These are phyloP conservation scores for Nothura maculosa DNA, from an alignment of 2,797 vertebrate species.

Conservation along the genomic window DNA sequence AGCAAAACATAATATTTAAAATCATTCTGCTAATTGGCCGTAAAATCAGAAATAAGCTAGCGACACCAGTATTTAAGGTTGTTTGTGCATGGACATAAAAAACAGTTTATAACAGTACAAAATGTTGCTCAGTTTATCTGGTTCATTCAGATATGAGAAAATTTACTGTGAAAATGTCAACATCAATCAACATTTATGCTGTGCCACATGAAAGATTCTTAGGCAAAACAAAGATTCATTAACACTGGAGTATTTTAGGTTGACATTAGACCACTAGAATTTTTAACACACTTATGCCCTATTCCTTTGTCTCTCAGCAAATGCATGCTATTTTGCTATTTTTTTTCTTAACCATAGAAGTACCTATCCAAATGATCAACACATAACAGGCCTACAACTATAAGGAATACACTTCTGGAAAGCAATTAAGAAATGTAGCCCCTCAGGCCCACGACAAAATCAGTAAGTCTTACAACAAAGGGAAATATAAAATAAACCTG, in stretches of 20 bases:
- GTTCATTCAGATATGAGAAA: not conserved
- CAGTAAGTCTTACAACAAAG: not conserved
- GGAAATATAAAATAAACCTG: constrained; percentile 82
- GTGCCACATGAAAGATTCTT: not conserved
- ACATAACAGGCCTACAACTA: not conserved
- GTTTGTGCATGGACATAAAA: not conserved
- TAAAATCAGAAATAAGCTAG: not conserved
- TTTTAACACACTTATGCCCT: not conserved
- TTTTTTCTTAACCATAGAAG: not conserved
- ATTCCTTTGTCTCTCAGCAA: not conserved
- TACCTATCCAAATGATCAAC: not conserved
- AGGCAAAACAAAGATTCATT: not conserved
- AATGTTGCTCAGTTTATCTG: not conserved
- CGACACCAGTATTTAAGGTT: not conserved
- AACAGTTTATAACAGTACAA: not conserved
- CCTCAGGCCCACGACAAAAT: not conserved
- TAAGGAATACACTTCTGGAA: not conserved
- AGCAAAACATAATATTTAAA: not conserved
- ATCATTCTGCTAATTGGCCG: not conserved
- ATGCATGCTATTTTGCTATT: not conserved
- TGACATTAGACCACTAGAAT: not conserved
- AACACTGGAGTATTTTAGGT: not conserved
- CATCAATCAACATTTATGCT: not conserved
- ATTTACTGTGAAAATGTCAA: not conserved
- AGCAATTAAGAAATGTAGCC: not conserved